These are phyloP conservation scores for Xenopus petersii DNA, from an alignment of 2,797 vertebrate genomes.

Conservation along the genomic window DNA sequence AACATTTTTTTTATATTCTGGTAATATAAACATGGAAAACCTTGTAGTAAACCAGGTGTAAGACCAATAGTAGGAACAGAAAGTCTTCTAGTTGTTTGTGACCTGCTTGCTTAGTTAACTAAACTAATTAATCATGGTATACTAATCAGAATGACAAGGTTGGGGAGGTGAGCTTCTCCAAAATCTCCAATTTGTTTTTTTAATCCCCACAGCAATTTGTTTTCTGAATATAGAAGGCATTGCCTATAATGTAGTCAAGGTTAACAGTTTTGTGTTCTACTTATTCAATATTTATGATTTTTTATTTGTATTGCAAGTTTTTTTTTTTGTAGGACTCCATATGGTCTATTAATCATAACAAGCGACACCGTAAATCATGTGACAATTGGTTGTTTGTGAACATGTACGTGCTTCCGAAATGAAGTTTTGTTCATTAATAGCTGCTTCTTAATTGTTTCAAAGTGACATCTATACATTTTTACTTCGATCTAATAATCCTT, in stretches of 20 bases:
- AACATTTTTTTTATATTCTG: constrained; percentile 20
- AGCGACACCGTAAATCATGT: constrained; percentile 83
- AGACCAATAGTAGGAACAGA: constrained; percentile 30
- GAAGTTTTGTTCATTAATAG: constrained; percentile 85
- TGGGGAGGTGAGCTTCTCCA: constrained; percentile 81
- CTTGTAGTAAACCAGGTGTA: constrained; percentile 46
- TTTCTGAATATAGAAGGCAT: constrained; percentile 66
- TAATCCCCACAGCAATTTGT: constrained; percentile 70
- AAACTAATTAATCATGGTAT: constrained; percentile 87
- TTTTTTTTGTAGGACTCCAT: constrained; percentile 70
- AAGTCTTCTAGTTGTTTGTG: constrained; percentile 56
- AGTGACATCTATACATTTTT: constrained; percentile 84
- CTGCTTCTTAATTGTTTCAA: constrained; percentile 89
- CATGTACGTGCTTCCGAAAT: constrained; percentile 54
- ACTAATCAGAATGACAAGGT: constrained; percentile 85
- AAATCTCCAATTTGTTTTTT: constrained; percentile 68
- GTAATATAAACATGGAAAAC: neutral
- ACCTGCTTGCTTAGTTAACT: constrained; percentile 80
- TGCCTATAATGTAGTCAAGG: constrained; percentile 71
- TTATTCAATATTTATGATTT: constrained; percentile 78
- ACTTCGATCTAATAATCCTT: constrained; percentile 71
- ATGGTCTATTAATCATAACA: constrained; percentile 90
- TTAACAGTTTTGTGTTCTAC: constrained; percentile 64
- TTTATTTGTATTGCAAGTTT: constrained; percentile 67
- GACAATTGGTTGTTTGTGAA: constrained; percentile 65